Conservation (phyloP, 92 coral and sea anemone genomes). For the Palythoa grandis region DNA sequence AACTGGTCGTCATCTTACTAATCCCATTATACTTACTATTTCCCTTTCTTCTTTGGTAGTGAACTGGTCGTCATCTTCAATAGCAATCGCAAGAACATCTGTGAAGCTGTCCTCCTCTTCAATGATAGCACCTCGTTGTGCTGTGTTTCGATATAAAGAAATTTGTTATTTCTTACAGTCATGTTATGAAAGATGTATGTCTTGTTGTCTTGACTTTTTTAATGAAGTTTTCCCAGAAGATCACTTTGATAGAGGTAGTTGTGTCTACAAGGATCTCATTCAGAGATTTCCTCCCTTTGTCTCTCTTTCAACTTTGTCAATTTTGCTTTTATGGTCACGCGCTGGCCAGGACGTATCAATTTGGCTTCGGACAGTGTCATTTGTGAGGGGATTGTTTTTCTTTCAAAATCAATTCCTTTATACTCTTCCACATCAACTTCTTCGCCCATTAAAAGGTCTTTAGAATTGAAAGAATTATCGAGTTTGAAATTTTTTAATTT, state of each 20-base stretch:
- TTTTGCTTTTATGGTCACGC: slow-evolving; percentile 8
- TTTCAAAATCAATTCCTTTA: slow-evolving; percentile 9
- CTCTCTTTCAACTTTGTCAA: slow-evolving; percentile 28
- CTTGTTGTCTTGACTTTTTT: slow-evolving; percentile 17
- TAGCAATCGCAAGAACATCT: slow-evolving; percentile 21
- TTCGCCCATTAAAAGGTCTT: slow-evolving; percentile 15
- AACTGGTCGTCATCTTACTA: too few species aligned
- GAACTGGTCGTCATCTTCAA: slow-evolving; percentile 25
- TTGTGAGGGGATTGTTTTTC: slow-evolving; percentile 8
- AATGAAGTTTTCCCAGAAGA: slow-evolving; percentile 29
- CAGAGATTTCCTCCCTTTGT: background rate
- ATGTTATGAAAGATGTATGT: background rate
- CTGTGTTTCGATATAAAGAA: slow-evolving; percentile 19
- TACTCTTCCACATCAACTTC: slow-evolving; percentile 1
- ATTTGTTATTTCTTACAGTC: slow-evolving; percentile 1
- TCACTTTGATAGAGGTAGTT: slow-evolving; percentile 22
- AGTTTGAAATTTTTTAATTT: too few species aligned
- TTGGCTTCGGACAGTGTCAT: slow-evolving; percentile 19
- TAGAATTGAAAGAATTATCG: slow-evolving; percentile 1
- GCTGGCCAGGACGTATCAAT: slow-evolving; percentile 18
- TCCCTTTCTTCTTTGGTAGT: slow-evolving; percentile 4
- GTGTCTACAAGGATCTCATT: background rate
- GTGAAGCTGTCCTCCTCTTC: slow-evolving; percentile 22
- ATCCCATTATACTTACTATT: too few species aligned
- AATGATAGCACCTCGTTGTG: slow-evolving; percentile 5